Percentiles rank a stretch among this genome's conserved stretches.
These are phyloP conservation scores for Frankliniella intonsa DNA, from an alignment of 2,888 invertebrate species.

Conservation along the genomic window DNA sequence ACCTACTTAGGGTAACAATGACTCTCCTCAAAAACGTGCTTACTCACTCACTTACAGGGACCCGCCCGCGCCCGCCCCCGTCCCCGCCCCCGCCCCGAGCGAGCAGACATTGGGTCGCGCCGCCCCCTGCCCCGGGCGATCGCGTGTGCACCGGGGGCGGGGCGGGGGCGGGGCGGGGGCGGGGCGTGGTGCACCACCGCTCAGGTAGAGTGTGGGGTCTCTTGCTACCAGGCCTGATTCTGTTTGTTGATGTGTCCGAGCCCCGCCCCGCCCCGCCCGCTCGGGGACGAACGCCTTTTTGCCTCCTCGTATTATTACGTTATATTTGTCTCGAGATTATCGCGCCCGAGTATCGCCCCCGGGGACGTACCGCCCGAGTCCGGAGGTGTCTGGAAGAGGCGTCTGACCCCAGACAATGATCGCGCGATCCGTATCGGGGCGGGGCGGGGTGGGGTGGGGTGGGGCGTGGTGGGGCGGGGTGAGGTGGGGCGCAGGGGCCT, in stretches of 20 bases:
- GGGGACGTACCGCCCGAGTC: too few relatives aligned
- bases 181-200: neutral
- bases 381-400: too few relatives aligned
- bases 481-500: too few relatives aligned
- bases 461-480: too few relatives aligned
- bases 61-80: neutral
- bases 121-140: constrained; percentile 4
- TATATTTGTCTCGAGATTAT: too few relatives aligned
- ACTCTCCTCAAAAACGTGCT: neutral
- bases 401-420: too few relatives aligned
- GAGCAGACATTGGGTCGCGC: neutral
- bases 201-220: constrained; percentile 8
- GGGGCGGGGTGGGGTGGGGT: too few relatives aligned
- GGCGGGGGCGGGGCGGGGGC: neutral
- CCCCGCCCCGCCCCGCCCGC: neutral
- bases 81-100: neutral
- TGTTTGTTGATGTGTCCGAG: neutral
- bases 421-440: too few relatives aligned
- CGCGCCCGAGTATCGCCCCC: too few relatives aligned
- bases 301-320: too few relatives aligned
- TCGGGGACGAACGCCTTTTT: too few relatives aligned
- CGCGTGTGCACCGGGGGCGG: constrained; percentile 4
- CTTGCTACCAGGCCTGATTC: neutral
- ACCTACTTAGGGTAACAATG: neutral
- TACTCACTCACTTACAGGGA: neutral